phyloP scores from a whole-genome alignment of 2,113 vertebrate genomes.

The Tragelaphus buxtoni region DNA sequence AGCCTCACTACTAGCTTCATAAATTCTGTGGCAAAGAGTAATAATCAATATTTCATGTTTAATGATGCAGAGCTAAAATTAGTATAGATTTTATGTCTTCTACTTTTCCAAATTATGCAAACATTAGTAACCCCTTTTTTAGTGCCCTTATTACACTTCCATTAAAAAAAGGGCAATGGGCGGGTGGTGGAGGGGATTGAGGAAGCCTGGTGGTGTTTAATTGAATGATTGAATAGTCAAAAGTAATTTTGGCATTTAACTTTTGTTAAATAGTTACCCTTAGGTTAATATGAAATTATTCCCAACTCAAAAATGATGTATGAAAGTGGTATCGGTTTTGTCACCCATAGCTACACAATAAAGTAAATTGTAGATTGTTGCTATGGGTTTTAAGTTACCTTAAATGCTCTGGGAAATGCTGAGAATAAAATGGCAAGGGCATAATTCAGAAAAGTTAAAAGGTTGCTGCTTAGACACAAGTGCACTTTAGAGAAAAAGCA shows the following conservation, averaged over 20 bases:
- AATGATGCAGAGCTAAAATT: conserved; percentile 83
- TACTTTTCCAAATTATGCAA: conserved; percentile 83
- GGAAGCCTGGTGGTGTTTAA: conserved; percentile 50
- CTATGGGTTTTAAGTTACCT: conserved; percentile 56
- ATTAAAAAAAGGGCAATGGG: neutral
- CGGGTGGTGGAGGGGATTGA: neutral
- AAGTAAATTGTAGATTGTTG: conserved; percentile 72
- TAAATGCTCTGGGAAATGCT: conserved; percentile 2
- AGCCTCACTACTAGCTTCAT: conserved; percentile 71
- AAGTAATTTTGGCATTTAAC: conserved; percentile 53
- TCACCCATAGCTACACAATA: conserved; percentile 57
- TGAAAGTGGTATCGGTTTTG: conserved; percentile 53
- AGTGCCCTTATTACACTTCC: conserved; percentile 61
- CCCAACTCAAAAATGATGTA: conserved; percentile 64
- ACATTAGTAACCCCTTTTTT: conserved; percentile 67
- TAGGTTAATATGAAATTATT: conserved; percentile 76
- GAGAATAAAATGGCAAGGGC: conserved; percentile 51
- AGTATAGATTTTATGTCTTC: conserved; percentile 88
- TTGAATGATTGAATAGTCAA: conserved; percentile 66
- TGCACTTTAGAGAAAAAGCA: conserved; percentile 31
- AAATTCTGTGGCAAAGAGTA: conserved; percentile 67
- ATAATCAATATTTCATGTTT: conserved; percentile 80
- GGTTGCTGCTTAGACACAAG: conserved; percentile 29
- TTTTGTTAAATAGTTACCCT: conserved; percentile 58
- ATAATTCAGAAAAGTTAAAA: conserved; percentile 44